Evolutionary conservation across 2,888 invertebrate genomes (phyloP), one percentile per base, ranked within the genome.

Genomic region (Notodromas monacha): DNA sequence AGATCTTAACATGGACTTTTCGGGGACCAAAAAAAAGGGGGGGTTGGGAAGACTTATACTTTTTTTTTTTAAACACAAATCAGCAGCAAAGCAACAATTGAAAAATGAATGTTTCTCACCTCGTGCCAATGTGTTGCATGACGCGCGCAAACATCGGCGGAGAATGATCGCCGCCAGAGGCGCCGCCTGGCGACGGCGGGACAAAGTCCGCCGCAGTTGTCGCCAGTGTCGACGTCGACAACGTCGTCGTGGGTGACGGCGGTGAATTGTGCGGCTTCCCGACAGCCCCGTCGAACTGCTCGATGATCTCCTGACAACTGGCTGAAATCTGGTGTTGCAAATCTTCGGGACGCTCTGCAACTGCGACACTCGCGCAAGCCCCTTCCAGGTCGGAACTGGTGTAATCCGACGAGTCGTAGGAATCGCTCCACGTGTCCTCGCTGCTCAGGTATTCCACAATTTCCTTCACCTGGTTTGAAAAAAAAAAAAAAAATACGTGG

Each of bases 391-490:
- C 77, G 1, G 74, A 74, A 37, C 73, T 74, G 2, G 76, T 77
- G 42, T 77, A 77, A 46, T 79, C 77, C 1, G 76, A 76, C 3
- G 76, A 76, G 26, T 36, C 36, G 43, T 76, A 77, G 0, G 76
- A 77, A 47, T 79, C 79, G 38, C 76, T 77, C 74, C 76, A 77
- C 3, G 77, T 73, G 43, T 79, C 79, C 45, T 79, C 79, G 38
- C 74, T 74, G 38, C 76, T 77, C 36, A 79, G 52, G 46, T 79
- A 79, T 49, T 79, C 79, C 1, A 81, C 77, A 32, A 79, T 76
- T 51, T 77, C 77, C 13, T 70, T 63, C 26, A 77, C 77, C 49
- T 21, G 21, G 6, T n/a, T n/a, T n/a, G n/a, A n/a, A n/a, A n/a
- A n/a, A n/a, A n/a, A n/a, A n/a, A n/a, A n/a, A n/a, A n/a, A n/a